Evolutionary conservation across 2,113 vertebrate genomes (phyloP).

Genomic region (Carassius gibelio): DNA sequence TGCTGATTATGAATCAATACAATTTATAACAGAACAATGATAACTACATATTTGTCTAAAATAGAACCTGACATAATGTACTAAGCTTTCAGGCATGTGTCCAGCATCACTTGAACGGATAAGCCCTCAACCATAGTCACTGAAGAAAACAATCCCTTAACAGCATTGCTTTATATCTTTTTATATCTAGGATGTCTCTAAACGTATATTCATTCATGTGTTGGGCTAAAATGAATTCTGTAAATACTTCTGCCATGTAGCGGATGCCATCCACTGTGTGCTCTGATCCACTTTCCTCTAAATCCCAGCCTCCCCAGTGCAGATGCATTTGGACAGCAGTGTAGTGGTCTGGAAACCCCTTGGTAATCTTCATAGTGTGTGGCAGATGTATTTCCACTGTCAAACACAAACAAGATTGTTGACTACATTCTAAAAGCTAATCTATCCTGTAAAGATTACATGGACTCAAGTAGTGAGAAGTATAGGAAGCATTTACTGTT

Average conservation of each 20-base stretch:
- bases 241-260: constrained; percentile 83
- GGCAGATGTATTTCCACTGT: constrained; percentile 87
- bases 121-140: background rate
- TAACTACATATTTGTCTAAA: constrained; percentile 18
- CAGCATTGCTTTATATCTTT: background rate
- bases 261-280: constrained; percentile 88
- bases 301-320: constrained; percentile 87
- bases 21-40: background rate
- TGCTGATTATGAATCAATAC: background rate
- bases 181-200: background rate
- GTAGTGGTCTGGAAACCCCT: constrained; percentile 74
- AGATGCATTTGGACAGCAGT: constrained; percentile 88
- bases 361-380: constrained; percentile 76
- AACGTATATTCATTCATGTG: background rate
- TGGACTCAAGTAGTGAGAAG: background rate
- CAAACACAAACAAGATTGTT: constrained; percentile 21
- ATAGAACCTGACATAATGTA: background rate
- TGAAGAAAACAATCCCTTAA: background rate
- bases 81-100: background rate
- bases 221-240: background rate
- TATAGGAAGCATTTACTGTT: background rate
- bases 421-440: background rate
- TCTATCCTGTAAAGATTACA: background rate
- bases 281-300: constrained; percentile 86
- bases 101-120: constrained; percentile 15